These are phyloP conservation scores for Tryphoninae sp. DNA, from an alignment of 2,888 invertebrate species.

Conservation along the genomic window DNA sequence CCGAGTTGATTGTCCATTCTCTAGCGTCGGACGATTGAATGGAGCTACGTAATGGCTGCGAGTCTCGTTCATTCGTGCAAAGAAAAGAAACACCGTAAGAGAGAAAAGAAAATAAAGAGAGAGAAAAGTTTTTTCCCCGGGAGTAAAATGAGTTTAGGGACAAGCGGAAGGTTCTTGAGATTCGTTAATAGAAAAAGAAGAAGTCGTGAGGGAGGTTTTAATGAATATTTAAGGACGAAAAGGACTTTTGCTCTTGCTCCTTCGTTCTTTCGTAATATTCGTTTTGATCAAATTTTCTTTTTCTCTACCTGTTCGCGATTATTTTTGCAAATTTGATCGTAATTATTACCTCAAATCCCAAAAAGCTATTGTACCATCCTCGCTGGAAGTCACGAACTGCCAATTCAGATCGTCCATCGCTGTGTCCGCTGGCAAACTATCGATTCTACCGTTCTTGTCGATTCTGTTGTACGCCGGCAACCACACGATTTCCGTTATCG, in stretches of 20 bases:
- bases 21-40: conserved; percentile 52
- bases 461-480: conserved; percentile 85
- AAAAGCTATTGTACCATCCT: conserved; percentile 87
- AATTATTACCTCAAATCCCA: conserved; percentile 86
- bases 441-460: conserved; percentile 84
- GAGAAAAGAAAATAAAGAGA: conserved; percentile 8
- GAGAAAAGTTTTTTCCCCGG: conserved; percentile 37
- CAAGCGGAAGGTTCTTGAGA: conserved; percentile 31
- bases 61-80: conserved; percentile 39
- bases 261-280: conserved; percentile 38
- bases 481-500: conserved; percentile 88
- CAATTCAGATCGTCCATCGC: conserved; percentile 80
- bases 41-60: conserved; percentile 50
- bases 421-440: conserved; percentile 77
- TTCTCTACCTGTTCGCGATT: not conserved
- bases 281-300: conserved; percentile 34
- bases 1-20: conserved; percentile 59
- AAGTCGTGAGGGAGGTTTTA: conserved; percentile 17
- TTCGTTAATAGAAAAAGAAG: conserved; percentile 20
- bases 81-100: not conserved
- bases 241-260: conserved; percentile 27
- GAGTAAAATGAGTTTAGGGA: conserved; percentile 45
- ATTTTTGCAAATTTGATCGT: not conserved
- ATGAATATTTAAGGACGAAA: conserved; percentile 47
- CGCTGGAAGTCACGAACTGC: conserved; percentile 86